A percentile compares a stretch with the other conserved stretches of the same genome.
Evolutionary conservation across 2,888 invertebrate genomes (phyloP).

Genomic region (Papilio gigon): DNA sequence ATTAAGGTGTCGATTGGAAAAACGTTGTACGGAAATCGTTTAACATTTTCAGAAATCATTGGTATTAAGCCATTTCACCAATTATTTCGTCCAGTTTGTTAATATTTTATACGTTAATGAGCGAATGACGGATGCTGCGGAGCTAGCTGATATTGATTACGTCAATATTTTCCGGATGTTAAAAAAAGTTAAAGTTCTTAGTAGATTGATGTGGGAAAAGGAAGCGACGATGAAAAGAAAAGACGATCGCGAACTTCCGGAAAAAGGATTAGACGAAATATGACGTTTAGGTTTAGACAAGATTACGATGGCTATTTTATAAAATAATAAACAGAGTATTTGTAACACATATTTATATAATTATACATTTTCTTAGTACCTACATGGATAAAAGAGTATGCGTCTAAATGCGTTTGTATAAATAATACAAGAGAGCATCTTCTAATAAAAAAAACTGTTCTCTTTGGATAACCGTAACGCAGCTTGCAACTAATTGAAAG

Average conservation of each 20-base stretch:
- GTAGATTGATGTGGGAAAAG: no score
- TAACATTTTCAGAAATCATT: conserved; percentile 71
- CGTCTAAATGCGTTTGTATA: not conserved
- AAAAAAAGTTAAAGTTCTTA: not conserved
- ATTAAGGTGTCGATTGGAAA: conserved; percentile 79
- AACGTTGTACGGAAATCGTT: conserved; percentile 67
- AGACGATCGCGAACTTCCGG: no score
- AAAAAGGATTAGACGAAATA: no score
- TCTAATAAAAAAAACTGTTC: no score
- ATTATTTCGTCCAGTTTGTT: conserved; percentile 52
- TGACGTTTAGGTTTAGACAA: no score
- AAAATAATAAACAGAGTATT: no score
- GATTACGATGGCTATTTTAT: no score
- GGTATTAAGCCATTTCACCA: conserved; percentile 67
- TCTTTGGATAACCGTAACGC: not conserved
- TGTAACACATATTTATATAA: no score
- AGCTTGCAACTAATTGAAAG: not conserved
- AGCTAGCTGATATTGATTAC: not conserved
- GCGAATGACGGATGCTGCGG: conserved; percentile 1
- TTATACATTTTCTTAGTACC: not conserved
- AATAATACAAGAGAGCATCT: not conserved
- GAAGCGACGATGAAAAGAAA: no score
- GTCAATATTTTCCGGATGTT: conserved; percentile 1
- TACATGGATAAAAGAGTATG: not conserved
- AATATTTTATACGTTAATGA: conserved; percentile 33